phyloP scores from a whole-genome alignment of 2,797 vertebrate species.

The Neomorphus geoffroyi region DNA sequence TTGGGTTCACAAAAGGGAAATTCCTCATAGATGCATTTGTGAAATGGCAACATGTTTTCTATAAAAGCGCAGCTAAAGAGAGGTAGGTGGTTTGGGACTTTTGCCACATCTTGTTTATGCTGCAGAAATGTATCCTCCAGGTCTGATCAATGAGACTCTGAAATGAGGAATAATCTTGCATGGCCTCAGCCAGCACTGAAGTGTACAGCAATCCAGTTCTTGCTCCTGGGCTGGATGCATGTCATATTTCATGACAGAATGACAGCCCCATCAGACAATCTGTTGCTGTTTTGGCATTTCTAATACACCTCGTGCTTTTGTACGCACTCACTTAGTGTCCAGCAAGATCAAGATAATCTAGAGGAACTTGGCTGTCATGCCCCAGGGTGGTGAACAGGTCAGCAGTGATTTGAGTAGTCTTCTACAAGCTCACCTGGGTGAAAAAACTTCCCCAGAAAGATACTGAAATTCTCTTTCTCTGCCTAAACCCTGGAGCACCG shows the following conservation, averaged over 20 bases:
- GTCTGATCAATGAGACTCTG: not conserved
- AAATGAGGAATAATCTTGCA: not conserved
- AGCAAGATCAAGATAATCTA: not conserved
- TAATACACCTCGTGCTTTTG: not conserved
- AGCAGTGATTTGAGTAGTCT: not conserved
- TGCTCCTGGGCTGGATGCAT: not conserved
- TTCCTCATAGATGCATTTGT: not conserved
- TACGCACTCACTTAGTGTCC: not conserved
- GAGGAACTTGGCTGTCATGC: not conserved
- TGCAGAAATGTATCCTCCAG: not conserved
- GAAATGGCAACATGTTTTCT: not conserved
- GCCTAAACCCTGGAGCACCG: not conserved
- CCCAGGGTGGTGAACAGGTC: not conserved
- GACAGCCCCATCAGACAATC: not conserved
- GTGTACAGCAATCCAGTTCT: not conserved
- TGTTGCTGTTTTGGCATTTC: not conserved
- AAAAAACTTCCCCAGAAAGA: not conserved
- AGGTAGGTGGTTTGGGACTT: not conserved
- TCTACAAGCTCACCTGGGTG: not conserved
- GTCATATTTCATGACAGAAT: constrained; percentile 13
- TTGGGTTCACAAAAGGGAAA: constrained; percentile 17
- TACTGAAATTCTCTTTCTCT: not conserved
- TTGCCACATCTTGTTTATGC: not conserved
- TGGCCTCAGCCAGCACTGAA: not conserved
- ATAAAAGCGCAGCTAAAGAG: not conserved